phyloP scores from a whole-genome alignment of 1,140 invertebrate genomes.

The Acromyrmex echinatior region DNA sequence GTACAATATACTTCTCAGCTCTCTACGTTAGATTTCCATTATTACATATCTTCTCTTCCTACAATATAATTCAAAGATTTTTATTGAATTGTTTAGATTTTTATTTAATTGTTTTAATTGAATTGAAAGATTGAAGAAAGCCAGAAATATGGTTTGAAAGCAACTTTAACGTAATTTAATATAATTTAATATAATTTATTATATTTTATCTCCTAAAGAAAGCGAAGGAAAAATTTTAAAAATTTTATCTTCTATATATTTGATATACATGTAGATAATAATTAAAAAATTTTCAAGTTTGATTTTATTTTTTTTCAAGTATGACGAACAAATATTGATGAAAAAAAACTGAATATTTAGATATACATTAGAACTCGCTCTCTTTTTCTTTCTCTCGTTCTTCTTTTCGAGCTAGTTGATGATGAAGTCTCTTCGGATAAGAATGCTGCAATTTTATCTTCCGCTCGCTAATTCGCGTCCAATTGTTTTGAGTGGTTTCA shows the following conservation, averaged over 20 bases:
- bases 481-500: slow-evolving; percentile 83
- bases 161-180: slow-evolving; percentile 34
- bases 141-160: neutral
- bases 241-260: neutral
- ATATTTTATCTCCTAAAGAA: neutral
- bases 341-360: slow-evolving; percentile 23
- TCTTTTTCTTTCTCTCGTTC: neutral
- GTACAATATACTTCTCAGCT: too few species aligned
- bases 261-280: slow-evolving; percentile 25
- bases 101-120: too few species aligned
- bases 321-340: slow-evolving; percentile 4
- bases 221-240: neutral
- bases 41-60: too few species aligned
- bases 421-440: slow-evolving; percentile 49
- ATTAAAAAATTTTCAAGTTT: slow-evolving; percentile 22
- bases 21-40: too few species aligned
- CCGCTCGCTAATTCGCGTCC: slow-evolving; percentile 76
- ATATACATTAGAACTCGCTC: neutral
- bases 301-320: slow-evolving; percentile 37
- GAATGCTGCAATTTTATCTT: slow-evolving; percentile 49
- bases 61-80: neutral
- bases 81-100: slow-evolving; percentile 11
- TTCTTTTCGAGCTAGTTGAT: neutral
- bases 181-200: too few species aligned
- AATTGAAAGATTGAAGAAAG: neutral